Base-by-base conservation (phyloP, 1,140 invertebrate genomes). In the Drosophila watanabei region DNA sequence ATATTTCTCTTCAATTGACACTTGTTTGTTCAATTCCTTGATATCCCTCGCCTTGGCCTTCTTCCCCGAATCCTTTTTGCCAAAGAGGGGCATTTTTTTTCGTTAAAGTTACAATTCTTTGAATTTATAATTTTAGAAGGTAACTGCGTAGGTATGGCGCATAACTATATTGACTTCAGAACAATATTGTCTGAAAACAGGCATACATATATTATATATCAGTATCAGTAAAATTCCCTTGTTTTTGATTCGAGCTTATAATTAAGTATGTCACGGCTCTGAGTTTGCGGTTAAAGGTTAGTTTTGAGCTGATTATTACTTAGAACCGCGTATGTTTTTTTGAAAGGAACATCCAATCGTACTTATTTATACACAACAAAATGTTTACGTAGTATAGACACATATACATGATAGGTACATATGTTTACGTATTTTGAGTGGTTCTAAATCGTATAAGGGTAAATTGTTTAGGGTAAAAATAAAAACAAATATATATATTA, bases 1-100 rank as follows among this genome's bases (percentile, higher is more conserved):
- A 93, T 98, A 98, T 94, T 98, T 98, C 87, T 98, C 97, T 90
- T 98, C 97, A 78, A 98, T 95, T 60, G 96, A 96, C 69, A 96
- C 95, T 81, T 95, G 95, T 92, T 96, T 97, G 72, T 97, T 97
- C 8, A 94, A 89, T 77, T 97, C 96, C 92, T 96, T 97, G 52
- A 94, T 94, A 85, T 97, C 96, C 94, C 97, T 97, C 11, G 79
- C 51, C 94, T 97, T 97, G 61, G 95, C 94, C 94, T 97, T 97
- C 93, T 97, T 97, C 52, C 96, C 96, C 28, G 96, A 95, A 93
- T 97, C 96, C 92, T 97, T 97, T 94, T 97, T 97, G 72, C 97
- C 97, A 95, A 98, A 98, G 68, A 98, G 95, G 93, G 97, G 97
- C 97, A 98, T 98, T 11, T 11, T 46, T 79, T 72, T 72, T 56